phyloP scores from a whole-genome alignment of 2,113 vertebrate species.

The Cisticola juncidis region DNA sequence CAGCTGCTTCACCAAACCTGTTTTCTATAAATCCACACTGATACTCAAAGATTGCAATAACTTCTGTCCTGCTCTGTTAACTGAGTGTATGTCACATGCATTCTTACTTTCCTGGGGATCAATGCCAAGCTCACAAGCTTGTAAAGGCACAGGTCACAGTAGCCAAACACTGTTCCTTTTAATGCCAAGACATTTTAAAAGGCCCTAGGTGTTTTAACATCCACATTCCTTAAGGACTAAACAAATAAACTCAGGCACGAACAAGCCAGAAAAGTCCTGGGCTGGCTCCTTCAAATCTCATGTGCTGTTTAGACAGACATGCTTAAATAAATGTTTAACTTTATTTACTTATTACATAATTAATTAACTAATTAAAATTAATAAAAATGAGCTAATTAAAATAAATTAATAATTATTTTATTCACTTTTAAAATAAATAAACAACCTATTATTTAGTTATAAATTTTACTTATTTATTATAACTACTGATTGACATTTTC shows the following conservation, averaged over 20 bases:
- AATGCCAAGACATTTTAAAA: neutral
- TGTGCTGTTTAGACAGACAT: neutral
- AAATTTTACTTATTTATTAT: neutral
- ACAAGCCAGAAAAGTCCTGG: neutral
- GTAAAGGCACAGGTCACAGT: neutral
- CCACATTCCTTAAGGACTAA: neutral
- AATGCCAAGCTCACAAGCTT: neutral
- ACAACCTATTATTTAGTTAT: neutral
- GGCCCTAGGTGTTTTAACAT: neutral
- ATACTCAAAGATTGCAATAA: neutral
- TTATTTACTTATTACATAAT: neutral
- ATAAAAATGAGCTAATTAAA: neutral
- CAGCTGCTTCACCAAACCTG: neutral
- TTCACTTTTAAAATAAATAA: neutral
- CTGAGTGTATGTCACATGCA: neutral
- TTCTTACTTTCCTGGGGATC: neutral
- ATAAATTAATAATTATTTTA: neutral
- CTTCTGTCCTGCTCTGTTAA: neutral
- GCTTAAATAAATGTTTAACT: neutral
- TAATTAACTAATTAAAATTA: neutral
- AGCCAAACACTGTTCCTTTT: neutral
- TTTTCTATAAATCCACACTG: neutral
- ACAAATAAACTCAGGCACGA: neutral
- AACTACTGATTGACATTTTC: neutral
- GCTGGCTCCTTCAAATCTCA: neutral